Conservation (phyloP, 2,888 invertebrate genomes). For the Crepidodera aurea region DNA sequence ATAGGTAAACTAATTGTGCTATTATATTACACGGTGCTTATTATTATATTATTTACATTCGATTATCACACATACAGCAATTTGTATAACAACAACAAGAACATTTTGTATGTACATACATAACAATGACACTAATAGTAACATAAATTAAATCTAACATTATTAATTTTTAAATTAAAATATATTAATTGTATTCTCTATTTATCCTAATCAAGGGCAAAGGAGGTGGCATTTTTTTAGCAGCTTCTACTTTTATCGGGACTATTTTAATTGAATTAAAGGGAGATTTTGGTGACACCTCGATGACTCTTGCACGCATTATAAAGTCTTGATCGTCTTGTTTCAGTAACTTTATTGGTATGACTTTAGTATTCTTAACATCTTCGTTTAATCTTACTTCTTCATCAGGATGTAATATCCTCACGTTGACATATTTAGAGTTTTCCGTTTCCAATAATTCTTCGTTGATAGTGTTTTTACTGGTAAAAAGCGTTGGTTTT, state of each 20-base stretch:
- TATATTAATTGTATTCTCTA: slow-evolving; percentile 24
- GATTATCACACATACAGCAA: slow-evolving; percentile 31
- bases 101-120: slow-evolving; percentile 45
- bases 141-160: slow-evolving; percentile 38
- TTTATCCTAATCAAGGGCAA: slow-evolving; percentile 34
- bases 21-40: slow-evolving; percentile 38
- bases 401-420: slow-evolving; percentile 53
- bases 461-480: slow-evolving; percentile 45
- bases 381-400: slow-evolving; percentile 31
- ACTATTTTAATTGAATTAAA: slow-evolving; percentile 57
- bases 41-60: slow-evolving; percentile 36
- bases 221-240: slow-evolving; percentile 44
- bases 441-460: slow-evolving; percentile 58
- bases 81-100: slow-evolving; percentile 41
- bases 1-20: slow-evolving; percentile 22
- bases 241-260: slow-evolving; percentile 56
- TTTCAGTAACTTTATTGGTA: slow-evolving; percentile 50
- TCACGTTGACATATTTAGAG: slow-evolving; percentile 56
- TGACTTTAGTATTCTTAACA: slow-evolving; percentile 42
- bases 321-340: slow-evolving; percentile 53
- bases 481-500: slow-evolving; percentile 53
- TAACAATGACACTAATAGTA: slow-evolving; percentile 40
- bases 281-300: slow-evolving; percentile 53
- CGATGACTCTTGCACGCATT: slow-evolving; percentile 58
- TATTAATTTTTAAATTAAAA: slow-evolving; percentile 29